Evolutionary conservation across 2,113 vertebrate species (phyloP).

Genomic region (Eulemur macaco): DNA sequence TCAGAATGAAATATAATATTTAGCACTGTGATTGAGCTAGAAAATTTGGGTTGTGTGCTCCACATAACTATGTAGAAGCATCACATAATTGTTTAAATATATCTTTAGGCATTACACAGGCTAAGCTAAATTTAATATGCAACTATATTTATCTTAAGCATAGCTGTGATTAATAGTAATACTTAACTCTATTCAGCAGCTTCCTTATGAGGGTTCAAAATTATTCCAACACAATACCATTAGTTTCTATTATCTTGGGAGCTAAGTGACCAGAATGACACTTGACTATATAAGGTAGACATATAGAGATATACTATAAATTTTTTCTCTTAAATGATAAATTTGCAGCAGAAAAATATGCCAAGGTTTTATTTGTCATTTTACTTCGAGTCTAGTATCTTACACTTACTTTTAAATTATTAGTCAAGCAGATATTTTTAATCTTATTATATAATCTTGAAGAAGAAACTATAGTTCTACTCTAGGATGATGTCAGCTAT

Average conservation of each 20-base stretch:
- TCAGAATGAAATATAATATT: slow-evolving; percentile 17
- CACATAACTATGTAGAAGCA: neutral
- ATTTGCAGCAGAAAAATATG: neutral
- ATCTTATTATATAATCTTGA: neutral
- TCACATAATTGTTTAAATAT: slow-evolving; percentile 46
- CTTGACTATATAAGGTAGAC: neutral
- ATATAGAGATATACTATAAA: neutral
- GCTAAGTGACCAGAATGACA: neutral
- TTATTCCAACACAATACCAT: neutral
- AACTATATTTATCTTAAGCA: neutral
- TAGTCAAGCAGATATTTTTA: neutral
- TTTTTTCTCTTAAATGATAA: neutral
- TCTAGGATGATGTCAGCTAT: neutral
- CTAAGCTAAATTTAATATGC: slow-evolving; percentile 39
- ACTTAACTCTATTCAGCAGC: slow-evolving; percentile 23
- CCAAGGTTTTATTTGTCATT: neutral
- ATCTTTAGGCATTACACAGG: slow-evolving; percentile 42
- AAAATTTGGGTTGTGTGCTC: neutral
- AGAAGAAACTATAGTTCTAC: neutral
- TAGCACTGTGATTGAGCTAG: neutral
- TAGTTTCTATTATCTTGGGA: slow-evolving; percentile 18
- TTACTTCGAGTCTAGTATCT: neutral
- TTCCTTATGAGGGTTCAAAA: neutral
- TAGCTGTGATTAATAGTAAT: slow-evolving; percentile 53
- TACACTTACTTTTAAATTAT: neutral